phyloP scores from a whole-genome alignment of 2,888 invertebrate genomes.

The Polydrusus cervinus region DNA sequence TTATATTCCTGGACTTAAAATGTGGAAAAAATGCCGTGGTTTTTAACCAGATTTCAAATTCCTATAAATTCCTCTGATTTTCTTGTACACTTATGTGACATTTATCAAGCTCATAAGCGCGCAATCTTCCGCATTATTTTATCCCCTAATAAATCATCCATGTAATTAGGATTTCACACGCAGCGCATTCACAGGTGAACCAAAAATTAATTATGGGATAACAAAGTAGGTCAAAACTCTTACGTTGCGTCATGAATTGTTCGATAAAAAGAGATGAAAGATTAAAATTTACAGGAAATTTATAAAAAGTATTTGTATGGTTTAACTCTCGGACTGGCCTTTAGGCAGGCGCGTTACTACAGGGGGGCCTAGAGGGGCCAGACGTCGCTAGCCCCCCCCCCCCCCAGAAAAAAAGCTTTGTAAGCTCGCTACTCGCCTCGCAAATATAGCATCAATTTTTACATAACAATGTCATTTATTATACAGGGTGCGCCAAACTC shows the following conservation, averaged over 20 bases:
- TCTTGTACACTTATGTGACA: conserved; percentile 18
- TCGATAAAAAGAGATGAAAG: conserved; percentile 9
- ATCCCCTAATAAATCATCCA: conserved; percentile 22
- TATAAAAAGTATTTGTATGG: background rate
- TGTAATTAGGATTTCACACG: conserved; percentile 32
- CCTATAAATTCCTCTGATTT: conserved; percentile 13
- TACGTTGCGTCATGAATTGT: background rate
- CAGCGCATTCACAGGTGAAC: conserved; percentile 26
- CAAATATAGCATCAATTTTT: no score
- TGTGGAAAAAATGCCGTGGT: no score
- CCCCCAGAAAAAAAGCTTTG: no score
- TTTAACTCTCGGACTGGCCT: no score
- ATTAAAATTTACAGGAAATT: background rate
- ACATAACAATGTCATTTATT: no score
- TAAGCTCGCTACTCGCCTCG: no score
- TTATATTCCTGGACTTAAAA: no score
- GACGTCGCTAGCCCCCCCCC: no score
- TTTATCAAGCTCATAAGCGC: conserved; percentile 22
- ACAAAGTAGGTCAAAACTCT: conserved; percentile 14
- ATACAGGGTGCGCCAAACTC: no score
- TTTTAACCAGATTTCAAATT: background rate
- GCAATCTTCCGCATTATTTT: conserved; percentile 28
- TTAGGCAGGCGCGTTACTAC: no score
- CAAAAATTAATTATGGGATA: conserved; percentile 26
- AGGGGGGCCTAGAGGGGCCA: no score